Percentiles rank a stretch among this genome's conserved stretches.
These are phyloP conservation scores for Acrobasis suavella DNA, from an alignment of 2,888 invertebrate species.

Conservation along the genomic window DNA sequence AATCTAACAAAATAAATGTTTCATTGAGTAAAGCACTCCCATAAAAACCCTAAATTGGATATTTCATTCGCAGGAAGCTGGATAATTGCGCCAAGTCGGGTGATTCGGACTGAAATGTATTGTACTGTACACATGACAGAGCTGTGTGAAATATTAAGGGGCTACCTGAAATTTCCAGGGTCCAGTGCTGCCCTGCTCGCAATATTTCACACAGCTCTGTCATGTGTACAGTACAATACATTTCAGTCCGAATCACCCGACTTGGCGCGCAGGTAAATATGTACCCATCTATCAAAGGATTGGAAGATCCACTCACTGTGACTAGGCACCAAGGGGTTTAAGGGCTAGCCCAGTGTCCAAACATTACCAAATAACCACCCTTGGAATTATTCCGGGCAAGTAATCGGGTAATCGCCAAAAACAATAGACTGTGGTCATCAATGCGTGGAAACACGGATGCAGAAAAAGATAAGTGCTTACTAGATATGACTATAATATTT, in stretches of 20 bases:
- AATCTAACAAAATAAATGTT: no score
- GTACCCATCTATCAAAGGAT: constrained; percentile 19
- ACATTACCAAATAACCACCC: constrained; percentile 32
- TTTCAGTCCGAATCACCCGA: constrained; percentile 9
- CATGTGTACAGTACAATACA: not conserved
- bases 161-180: no score
- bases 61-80: no score
- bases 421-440: constrained; percentile 35
- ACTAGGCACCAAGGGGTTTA: constrained; percentile 18
- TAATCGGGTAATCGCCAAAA: constrained; percentile 60
- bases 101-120: constrained; percentile 7
- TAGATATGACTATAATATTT: constrained; percentile 49
- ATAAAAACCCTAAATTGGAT: no score
- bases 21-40: no score
- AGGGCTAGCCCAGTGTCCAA: constrained; percentile 28
- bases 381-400: constrained; percentile 54
- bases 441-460: constrained; percentile 29
- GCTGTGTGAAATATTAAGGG: no score
- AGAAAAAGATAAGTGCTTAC: constrained; percentile 24
- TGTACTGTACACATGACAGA: not conserved
- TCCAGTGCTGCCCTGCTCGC: no score
- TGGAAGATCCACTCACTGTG: constrained; percentile 16
- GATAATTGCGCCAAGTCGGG: not conserved
- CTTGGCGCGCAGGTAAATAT: constrained; percentile 11
- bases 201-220: not conserved